Conservation (phyloP, 2,797 vertebrate species). For the Spea hammondii region DNA sequence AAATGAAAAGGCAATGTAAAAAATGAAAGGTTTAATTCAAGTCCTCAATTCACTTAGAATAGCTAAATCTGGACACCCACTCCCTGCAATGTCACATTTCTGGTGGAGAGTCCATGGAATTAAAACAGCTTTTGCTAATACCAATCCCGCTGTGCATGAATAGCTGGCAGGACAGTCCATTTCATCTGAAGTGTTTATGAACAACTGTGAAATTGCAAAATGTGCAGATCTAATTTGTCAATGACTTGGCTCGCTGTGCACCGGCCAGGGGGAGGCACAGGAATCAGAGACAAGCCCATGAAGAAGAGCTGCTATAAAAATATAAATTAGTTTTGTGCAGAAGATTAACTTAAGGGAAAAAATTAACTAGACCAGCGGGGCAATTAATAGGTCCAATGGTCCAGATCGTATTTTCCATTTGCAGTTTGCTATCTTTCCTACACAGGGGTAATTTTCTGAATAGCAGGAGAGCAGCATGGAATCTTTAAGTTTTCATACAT, state of each 20-base stretch:
- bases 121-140: slow-evolving; percentile 55
- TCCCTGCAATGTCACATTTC: slow-evolving; percentile 33
- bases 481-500: slow-evolving; percentile 38
- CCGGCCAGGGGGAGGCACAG: slow-evolving; percentile 60
- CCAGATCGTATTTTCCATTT: slow-evolving; percentile 87
- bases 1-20: slow-evolving; percentile 1
- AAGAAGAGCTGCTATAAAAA: slow-evolving; percentile 63
- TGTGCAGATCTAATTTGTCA: slow-evolving; percentile 67
- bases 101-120: slow-evolving; percentile 30
- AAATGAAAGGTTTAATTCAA: slow-evolving; percentile 30
- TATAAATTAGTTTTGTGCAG: slow-evolving; percentile 71
- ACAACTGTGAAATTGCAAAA: slow-evolving; percentile 64
- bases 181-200: slow-evolving; percentile 62
- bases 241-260: slow-evolving; percentile 64
- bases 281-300: slow-evolving; percentile 59
- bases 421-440: slow-evolving; percentile 71
- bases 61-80: slow-evolving; percentile 31
- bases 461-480: slow-evolving; percentile 47
- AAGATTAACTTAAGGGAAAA: slow-evolving; percentile 73
- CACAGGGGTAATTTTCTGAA: slow-evolving; percentile 54
- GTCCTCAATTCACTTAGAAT: slow-evolving; percentile 29
- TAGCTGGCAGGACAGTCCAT: slow-evolving; percentile 54
- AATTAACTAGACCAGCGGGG: slow-evolving; percentile 79
- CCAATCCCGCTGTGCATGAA: slow-evolving; percentile 52
- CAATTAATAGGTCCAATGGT: slow-evolving; percentile 94